Evolutionary conservation across 2,888 invertebrate genomes (phyloP), one percentile per base, ranked within the genome.

Genomic region (Athalia circularis): DNA sequence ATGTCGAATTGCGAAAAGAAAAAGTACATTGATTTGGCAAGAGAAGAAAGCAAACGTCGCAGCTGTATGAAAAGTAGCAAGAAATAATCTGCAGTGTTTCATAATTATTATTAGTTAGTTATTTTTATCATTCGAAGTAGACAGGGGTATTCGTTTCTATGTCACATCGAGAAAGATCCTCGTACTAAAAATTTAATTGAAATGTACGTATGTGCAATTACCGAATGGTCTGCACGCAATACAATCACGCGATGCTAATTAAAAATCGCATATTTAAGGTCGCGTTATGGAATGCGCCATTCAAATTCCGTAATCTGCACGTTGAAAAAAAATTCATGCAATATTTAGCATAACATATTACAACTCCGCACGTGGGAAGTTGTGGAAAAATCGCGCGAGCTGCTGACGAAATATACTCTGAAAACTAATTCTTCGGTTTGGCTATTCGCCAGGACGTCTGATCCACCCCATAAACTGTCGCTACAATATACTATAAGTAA

Each of bases 11-110:
- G 79, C 47, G 77, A 83, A 1, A 85, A 82, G n/a, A 67, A 62
- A 4, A 83, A 81, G 57, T 88, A 86, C 79, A 78, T 83, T 7
- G 78, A 81, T 8, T 78, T 84, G 45, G 84, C 84, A 3, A 77
- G 76, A 52, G 29, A 50, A 9, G 82, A 82, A 47, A 82, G 82
- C 47, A 80, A 75, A 61, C 57, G 72, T 47, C 13, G 72, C 52
- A 72, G 47, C 13, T 59, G 72, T 8, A 45, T n/a, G n/a, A 47
- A 68, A 13, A n/a, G 9, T 68, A 11, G 9, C 15, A 43, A 54
- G 11, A 6, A 54, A 68, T 68, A 6, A 47, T 65, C 48, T 8
- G 29, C 29, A 29, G 29, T 29, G 29, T 29, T 29, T 29, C 29
- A 29, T 29, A 29, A 29, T 29, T 29, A 29, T 29, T 29, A 29